Percentiles rank a stretch among this genome's conserved stretches.
phyloP scores from a whole-genome alignment of 2,797 vertebrate genomes.

The Garrulus glandarius region DNA sequence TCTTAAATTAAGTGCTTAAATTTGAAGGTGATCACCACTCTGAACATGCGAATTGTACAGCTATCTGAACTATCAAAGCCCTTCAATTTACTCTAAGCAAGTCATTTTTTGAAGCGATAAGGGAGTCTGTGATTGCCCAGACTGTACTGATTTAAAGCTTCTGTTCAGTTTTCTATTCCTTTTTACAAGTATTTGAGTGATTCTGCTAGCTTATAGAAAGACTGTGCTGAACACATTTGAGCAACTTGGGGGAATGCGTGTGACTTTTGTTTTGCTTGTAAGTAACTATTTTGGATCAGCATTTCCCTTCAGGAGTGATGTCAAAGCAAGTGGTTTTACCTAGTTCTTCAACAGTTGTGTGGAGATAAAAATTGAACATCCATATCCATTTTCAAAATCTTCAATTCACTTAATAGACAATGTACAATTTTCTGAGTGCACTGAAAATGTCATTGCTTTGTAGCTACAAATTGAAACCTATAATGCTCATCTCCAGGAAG shows the following conservation, averaged over 20 bases:
- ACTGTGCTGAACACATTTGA: constrained; percentile 1
- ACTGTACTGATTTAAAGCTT: constrained; percentile 68
- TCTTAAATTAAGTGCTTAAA: constrained; percentile 78
- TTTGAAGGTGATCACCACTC: constrained; percentile 76
- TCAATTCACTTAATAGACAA: constrained; percentile 34
- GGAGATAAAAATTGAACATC: constrained; percentile 20
- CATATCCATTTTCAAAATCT: constrained; percentile 41
- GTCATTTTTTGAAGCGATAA: constrained; percentile 72
- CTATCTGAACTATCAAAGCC: constrained; percentile 62
- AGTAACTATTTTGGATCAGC: constrained; percentile 16
- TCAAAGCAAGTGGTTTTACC: constrained; percentile 20
- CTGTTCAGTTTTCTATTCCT: constrained; percentile 42
- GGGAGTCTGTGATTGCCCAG: constrained; percentile 68
- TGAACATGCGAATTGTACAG: constrained; percentile 64
- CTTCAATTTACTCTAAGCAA: constrained; percentile 76
- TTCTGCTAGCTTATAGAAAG: constrained; percentile 31
- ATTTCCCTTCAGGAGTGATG: constrained; percentile 45
- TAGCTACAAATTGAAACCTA: constrained; percentile 46
- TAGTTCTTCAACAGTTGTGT: background rate
- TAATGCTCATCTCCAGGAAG: constrained; percentile 40
- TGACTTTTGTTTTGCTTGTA: background rate
- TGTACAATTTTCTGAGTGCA: constrained; percentile 55
- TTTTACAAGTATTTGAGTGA: constrained; percentile 40
- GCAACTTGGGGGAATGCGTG: background rate
- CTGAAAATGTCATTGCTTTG: constrained; percentile 41